phyloP scores from a whole-genome alignment of 1,140 invertebrate genomes.

The Ips typographus region DNA sequence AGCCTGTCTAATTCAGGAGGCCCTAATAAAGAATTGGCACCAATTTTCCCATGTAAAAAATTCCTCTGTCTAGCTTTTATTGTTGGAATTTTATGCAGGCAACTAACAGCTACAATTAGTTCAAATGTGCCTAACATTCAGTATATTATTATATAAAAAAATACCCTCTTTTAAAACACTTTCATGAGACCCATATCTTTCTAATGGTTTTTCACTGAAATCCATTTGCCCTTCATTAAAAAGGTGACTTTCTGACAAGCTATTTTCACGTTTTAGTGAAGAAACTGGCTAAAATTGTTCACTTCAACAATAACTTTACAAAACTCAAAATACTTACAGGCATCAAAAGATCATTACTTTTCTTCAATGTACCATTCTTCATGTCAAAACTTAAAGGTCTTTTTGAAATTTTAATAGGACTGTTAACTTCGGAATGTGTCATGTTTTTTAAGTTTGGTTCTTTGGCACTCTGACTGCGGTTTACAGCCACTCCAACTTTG shows the following conservation, averaged over 20 bases:
- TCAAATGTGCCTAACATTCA: not conserved
- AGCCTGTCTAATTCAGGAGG: conserved; percentile 80
- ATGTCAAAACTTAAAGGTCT: conserved; percentile 48
- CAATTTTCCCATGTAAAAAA: conserved; percentile 75
- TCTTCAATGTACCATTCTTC: conserved; percentile 33
- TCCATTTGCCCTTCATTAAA: conserved; percentile 33
- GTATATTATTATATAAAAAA: not conserved
- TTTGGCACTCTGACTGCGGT: conserved; percentile 46
- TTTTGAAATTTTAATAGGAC: conserved; percentile 43
- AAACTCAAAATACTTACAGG: conserved; percentile 20
- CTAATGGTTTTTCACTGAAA: conserved; percentile 37
- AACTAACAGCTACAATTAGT: conserved; percentile 67
- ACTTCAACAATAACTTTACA: not conserved
- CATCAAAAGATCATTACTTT: conserved; percentile 21
- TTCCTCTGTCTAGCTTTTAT: conserved; percentile 78
- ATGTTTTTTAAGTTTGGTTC: conserved; percentile 38
- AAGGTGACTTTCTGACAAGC: conserved; percentile 46
- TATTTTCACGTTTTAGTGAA: conserved; percentile 42
- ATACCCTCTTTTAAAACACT: conserved; percentile 47
- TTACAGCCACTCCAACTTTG: conserved; percentile 48
- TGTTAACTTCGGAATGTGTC: conserved; percentile 41
- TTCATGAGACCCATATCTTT: conserved; percentile 49
- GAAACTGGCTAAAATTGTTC: conserved; percentile 18
- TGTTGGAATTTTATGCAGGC: conserved; percentile 75
- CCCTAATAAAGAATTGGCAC: conserved; percentile 77